Evolutionary conservation across 2,888 invertebrate species (phyloP).

Genomic region (Drosophila quinaria): DNA sequence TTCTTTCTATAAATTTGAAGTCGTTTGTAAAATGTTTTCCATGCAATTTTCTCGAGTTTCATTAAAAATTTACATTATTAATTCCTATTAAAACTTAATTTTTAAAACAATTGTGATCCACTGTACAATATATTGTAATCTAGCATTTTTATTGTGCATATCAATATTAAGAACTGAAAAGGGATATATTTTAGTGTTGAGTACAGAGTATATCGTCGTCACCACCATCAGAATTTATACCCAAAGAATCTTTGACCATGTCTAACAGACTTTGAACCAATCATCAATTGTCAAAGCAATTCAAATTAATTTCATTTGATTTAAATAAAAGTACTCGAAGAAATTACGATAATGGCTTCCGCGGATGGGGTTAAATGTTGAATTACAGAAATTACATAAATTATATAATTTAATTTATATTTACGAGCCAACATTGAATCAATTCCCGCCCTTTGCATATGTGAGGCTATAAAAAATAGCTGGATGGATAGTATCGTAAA

Average conservation of each 20-base stretch:
- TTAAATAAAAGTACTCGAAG: constrained; percentile 50
- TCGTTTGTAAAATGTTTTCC: no score
- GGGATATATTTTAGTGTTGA: no score
- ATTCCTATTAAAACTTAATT: no score
- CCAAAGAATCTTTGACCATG: not conserved
- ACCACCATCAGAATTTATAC: not conserved
- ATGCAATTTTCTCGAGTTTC: no score
- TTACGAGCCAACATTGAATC: constrained; percentile 57
- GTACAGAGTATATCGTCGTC: not conserved
- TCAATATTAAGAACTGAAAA: no score
- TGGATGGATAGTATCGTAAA: constrained; percentile 61
- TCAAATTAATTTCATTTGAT: constrained; percentile 66
- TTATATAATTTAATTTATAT: constrained; percentile 79
- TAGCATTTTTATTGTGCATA: no score
- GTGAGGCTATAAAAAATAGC: constrained; percentile 60
- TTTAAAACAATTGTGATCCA: no score
- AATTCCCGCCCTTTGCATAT: constrained; percentile 17
- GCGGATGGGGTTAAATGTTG: constrained; percentile 58
- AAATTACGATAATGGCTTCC: constrained; percentile 78
- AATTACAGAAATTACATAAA: constrained; percentile 67
- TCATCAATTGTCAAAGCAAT: constrained; percentile 40
- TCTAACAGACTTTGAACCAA: not conserved
- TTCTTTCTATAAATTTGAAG: no score
- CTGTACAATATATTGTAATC: no score
- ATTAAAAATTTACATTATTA: no score